Base-by-base conservation (phyloP, 2,888 invertebrate species). In the Papilio protenor region DNA sequence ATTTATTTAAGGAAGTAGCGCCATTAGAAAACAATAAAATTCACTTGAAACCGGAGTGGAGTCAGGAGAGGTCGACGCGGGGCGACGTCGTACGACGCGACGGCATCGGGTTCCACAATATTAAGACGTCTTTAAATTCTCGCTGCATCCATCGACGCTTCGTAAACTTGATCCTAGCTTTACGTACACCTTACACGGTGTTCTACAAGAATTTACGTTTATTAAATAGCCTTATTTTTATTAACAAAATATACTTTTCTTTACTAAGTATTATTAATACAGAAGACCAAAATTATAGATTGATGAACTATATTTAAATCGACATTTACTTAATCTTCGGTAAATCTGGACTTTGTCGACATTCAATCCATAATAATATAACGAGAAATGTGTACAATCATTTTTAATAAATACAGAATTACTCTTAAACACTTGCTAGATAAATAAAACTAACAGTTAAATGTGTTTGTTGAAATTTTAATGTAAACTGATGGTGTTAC, bases 11-110 rank as follows among this genome's bases (percentile, higher is more conserved):
- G 80, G 81, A 80, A 80, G 83, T 82, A 80, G 79, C 79, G 81
- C 80, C 83, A 84, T 86, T 84, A 83, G 83, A 85, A 89, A 87
- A 88, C 89, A 89, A 89, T 87, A 87, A 88, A 88, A 87, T 85
- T 85, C 87, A 86, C 85, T 88, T 84, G 85, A 86, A 82, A 79
- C 81, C 81, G 80, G 59, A 80, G 75, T 69, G 80, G 79, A 82
- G 83, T 77, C 81, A 81, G 71, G 78, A 78, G 75, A 77, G 74
- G 77, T 73, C 33, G 66, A 10, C n/a, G 66, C 66, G 66, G 45
- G 66, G n/a, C n/a, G 45, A 18, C 11, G 23, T 21, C 27, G 61
- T 8, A 27, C 27, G 61, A 40, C 40, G 33, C 66, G 66, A 18
- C n/a, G 40, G 84, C 84, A 83, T 84, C 85, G 85, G 81, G 84